A percentile compares a stretch with the other conserved stretches of the same genome.
These are phyloP conservation scores for Cotesia glomerata DNA, from an alignment of 1,140 invertebrate species.

Conservation along the genomic window DNA sequence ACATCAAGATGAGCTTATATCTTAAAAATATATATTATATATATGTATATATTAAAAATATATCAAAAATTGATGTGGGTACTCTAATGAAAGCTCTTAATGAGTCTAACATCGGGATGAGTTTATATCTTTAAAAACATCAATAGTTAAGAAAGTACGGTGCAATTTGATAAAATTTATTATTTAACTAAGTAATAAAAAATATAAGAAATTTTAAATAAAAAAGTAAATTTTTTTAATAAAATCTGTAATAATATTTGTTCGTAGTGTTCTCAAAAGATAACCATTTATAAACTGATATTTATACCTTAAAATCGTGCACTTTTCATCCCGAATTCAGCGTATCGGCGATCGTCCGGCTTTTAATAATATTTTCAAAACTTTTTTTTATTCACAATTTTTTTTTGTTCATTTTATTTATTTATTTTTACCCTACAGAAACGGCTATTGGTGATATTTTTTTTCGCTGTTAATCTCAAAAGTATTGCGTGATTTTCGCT, in stretches of 20 bases:
- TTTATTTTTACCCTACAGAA: background rate
- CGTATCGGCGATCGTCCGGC: slow-evolving; percentile 16
- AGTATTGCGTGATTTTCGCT: slow-evolving; percentile 50
- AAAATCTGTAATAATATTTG: background rate
- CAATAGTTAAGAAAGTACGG: no score
- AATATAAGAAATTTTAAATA: no score
- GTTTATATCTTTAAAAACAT: no score
- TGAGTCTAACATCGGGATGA: no score
- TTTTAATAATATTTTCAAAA: slow-evolving; percentile 15
- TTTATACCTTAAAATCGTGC: background rate
- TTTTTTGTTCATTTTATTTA: background rate
- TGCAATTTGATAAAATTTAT: no score
- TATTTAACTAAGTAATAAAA: no score
- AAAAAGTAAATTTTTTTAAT: no score
- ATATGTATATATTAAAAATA: no score
- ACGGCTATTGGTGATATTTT: slow-evolving; percentile 33
- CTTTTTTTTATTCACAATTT: background rate
- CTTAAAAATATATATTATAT: no score
- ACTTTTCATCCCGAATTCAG: slow-evolving; percentile 7
- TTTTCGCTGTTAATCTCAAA: slow-evolving; percentile 47
- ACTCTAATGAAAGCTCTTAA: no score
- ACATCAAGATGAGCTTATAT: no score
- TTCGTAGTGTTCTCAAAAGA: background rate
- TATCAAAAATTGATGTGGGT: no score
- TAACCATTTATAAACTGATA: background rate